Evolutionary conservation across 1,140 invertebrate species (phyloP).

Genomic region (Hypsibius dujardini): DNA sequence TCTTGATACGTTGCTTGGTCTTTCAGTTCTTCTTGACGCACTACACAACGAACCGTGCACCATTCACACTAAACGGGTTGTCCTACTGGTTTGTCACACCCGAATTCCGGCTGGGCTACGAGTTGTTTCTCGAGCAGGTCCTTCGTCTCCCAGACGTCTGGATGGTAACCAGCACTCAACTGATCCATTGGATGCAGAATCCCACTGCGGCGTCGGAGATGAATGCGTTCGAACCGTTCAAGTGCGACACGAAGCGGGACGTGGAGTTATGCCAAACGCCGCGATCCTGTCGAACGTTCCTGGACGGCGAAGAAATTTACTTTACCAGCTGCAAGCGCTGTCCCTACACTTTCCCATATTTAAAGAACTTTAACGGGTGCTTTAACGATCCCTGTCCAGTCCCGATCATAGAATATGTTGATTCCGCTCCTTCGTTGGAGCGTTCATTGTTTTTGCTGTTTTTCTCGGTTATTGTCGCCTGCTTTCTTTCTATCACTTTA

Average conservation of each 20-base stretch:
- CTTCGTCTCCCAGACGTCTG: neutral
- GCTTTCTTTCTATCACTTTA: too few species aligned
- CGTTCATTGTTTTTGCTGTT: too few species aligned
- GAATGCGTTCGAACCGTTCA: neutral
- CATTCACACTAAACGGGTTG: constrained; percentile 7
- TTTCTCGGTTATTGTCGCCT: too few species aligned
- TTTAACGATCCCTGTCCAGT: constrained; percentile 12
- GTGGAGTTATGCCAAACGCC: neutral
- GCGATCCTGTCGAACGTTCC: neutral
- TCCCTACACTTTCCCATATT: neutral
- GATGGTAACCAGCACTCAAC: neutral
- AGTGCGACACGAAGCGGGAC: neutral
- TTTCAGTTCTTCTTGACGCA: neutral
- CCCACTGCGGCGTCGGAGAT: neutral
- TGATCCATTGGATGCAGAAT: constrained; percentile 4
- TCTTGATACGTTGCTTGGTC: too few species aligned
- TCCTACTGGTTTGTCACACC: constrained; percentile 12
- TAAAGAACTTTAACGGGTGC: neutral
- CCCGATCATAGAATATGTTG: neutral
- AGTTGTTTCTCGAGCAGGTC: constrained; percentile 1
- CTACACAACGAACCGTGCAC: neutral
- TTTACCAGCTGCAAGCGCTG: constrained; percentile 3
- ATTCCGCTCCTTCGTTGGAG: too few species aligned
- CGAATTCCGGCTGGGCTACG: constrained; percentile 6
- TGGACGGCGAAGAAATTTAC: constrained; percentile 16